phyloP scores from a whole-genome alignment of 92 coral and sea anemone species.

The Ricordea florida region DNA sequence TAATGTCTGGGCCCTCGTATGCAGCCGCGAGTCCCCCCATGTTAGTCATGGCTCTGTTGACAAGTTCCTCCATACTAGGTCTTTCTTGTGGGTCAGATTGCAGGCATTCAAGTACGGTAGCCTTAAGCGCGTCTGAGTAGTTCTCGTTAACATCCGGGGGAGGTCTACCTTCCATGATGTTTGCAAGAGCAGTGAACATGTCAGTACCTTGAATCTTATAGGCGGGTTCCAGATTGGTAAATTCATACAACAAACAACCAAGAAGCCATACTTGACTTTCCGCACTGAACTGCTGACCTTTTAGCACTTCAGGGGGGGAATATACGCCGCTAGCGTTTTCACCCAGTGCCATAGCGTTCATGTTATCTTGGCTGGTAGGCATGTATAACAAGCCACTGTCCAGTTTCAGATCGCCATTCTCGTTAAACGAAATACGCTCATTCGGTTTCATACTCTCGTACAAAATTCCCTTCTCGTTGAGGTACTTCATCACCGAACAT shows the following conservation, averaged over 20 bases:
- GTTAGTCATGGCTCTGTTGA: conserved; percentile 42
- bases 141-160: conserved; percentile 28
- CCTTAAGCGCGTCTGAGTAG: conserved; percentile 34
- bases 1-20: no score
- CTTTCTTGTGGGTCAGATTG: conserved; percentile 41
- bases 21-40: no score
- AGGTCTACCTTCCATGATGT: conserved; percentile 90
- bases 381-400: conserved; percentile 87
- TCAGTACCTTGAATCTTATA: conserved; percentile 87
- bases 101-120: conserved; percentile 38
- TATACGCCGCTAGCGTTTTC: conserved; percentile 76
- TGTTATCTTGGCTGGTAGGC: conserved; percentile 53
- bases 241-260: conserved; percentile 85
- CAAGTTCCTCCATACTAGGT: conserved; percentile 65
- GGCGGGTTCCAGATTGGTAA: conserved; percentile 89
- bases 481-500: conserved; percentile 76
- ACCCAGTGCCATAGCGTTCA: conserved; percentile 78
- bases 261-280: conserved; percentile 82
- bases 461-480: conserved; percentile 68
- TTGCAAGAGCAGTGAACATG: conserved; percentile 91
- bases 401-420: conserved; percentile 79
- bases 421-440: conserved; percentile 83
- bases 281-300: conserved; percentile 76
- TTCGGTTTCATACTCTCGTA: conserved; percentile 77
- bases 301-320: conserved; percentile 86